Evolutionary conservation across 2,797 vertebrate species (phyloP).

Genomic region (Notolepis coatsorum): DNA sequence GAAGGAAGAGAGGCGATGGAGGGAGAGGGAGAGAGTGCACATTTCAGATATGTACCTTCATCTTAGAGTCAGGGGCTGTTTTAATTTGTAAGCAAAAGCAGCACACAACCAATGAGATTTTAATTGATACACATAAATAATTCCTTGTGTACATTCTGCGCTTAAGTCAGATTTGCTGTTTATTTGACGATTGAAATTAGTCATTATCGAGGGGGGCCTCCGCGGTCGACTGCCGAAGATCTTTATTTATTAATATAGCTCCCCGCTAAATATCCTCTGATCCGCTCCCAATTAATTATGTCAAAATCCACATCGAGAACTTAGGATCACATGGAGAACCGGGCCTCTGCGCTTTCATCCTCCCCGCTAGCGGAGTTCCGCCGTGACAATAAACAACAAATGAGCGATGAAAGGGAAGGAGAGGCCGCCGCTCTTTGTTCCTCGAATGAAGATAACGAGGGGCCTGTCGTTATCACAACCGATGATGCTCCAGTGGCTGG

Average conservation of each 20-base stretch:
- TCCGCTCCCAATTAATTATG: constrained; percentile 82
- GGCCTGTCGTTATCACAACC: constrained; percentile 47
- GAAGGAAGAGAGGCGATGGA: constrained; percentile 65
- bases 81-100: constrained; percentile 85
- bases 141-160: constrained; percentile 90
- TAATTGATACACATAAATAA: constrained; percentile 95
- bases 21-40: too few relatives aligned
- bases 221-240: constrained; percentile 80
- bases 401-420: constrained; percentile 59
- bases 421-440: constrained; percentile 62
- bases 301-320: constrained; percentile 79
- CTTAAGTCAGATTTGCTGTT: constrained; percentile 88
- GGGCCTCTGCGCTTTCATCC: constrained; percentile 67
- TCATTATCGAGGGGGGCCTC: constrained; percentile 81
- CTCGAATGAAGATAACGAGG: constrained; percentile 70
- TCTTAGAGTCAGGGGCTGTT: constrained; percentile 79
- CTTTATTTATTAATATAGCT: constrained; percentile 85
- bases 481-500: constrained; percentile 19
- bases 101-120: constrained; percentile 90
- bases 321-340: constrained; percentile 60
- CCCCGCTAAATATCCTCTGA: constrained; percentile 78
- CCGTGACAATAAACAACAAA: constrained; percentile 68
- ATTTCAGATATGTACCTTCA: constrained; percentile 81
- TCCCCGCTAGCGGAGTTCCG: constrained; percentile 33
- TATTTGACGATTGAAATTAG: constrained; percentile 84